Conservation (phyloP, 2,797 vertebrate genomes). For the Luscinia luscinia region DNA sequence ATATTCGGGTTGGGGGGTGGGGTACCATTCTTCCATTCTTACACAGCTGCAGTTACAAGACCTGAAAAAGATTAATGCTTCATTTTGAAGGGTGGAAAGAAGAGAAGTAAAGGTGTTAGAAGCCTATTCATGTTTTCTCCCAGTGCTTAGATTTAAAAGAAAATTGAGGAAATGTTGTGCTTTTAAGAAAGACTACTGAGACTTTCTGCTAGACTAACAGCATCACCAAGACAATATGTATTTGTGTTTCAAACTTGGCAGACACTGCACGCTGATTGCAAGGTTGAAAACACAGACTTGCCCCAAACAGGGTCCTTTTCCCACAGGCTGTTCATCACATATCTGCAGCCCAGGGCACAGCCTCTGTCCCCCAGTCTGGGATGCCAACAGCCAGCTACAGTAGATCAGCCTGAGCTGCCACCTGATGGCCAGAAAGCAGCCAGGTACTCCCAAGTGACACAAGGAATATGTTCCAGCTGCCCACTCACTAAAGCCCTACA, state of each 20-base stretch:
- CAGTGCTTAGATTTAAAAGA: not conserved
- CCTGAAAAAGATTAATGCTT: not conserved
- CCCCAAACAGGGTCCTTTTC: rapidly evolving
- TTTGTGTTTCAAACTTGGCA: not conserved
- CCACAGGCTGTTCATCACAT: rapidly evolving
- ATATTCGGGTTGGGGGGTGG: rapidly evolving
- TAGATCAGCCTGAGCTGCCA: not conserved
- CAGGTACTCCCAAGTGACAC: not conserved
- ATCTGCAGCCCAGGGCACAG: not conserved
- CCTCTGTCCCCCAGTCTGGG: no score
- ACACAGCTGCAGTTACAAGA: not conserved
- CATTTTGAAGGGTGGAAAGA: not conserved
- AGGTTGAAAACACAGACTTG: rapidly evolving
- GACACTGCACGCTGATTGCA: rapidly evolving
- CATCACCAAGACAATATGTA: not conserved
- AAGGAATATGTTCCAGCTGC: not conserved
- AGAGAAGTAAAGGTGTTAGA: not conserved
- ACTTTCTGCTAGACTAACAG: not conserved
- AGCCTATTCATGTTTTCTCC: not conserved
- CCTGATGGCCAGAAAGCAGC: not conserved
- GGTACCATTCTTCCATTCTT: not conserved
- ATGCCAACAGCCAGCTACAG: not conserved
- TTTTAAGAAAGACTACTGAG: not conserved
- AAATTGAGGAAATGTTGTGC: not conserved
- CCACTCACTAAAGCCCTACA: not conserved